These are phyloP conservation scores for Steinernema khuongi DNA, from an alignment of 1,140 invertebrate species.

Conservation along the genomic window DNA sequence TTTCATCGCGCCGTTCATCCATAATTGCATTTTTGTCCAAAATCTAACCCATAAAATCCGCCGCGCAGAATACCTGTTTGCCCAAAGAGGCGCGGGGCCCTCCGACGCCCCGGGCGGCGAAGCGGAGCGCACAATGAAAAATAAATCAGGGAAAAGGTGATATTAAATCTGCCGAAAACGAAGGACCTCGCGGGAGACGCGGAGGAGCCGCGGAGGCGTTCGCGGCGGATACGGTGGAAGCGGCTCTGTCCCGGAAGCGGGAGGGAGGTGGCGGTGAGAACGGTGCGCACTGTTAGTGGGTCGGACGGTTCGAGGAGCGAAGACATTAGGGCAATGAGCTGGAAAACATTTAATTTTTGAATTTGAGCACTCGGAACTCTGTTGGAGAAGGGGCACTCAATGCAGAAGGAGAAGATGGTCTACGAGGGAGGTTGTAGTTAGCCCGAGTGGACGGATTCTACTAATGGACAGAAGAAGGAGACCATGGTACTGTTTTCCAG, in stretches of 20 bases:
- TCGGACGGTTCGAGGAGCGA: too few relatives aligned
- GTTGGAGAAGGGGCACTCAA: too few relatives aligned
- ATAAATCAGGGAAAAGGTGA: slow-evolving; percentile 13
- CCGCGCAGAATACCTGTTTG: slow-evolving; percentile 13
- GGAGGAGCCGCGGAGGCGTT: not conserved
- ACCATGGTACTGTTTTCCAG: too few relatives aligned
- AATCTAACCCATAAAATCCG: slow-evolving; percentile 13
- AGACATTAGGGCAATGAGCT: too few relatives aligned
- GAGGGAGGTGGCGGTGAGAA: not conserved
- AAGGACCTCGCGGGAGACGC: not conserved
- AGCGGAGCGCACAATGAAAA: slow-evolving; percentile 1
- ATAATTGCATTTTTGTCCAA: slow-evolving; percentile 16
- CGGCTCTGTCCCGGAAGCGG: not conserved
- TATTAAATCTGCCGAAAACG: not conserved
- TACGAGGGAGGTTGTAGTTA: too few relatives aligned
- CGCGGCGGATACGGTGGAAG: not conserved
- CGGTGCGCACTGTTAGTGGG: not conserved
- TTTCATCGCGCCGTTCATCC: slow-evolving; percentile 12
- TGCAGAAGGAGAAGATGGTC: too few relatives aligned
- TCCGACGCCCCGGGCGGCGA: slow-evolving; percentile 1
- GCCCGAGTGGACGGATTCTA: too few relatives aligned
- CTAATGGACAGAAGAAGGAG: too few relatives aligned
- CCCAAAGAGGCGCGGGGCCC: not conserved
- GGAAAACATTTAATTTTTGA: too few relatives aligned
- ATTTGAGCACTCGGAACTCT: too few relatives aligned